Base-by-base conservation (phyloP, 2,888 invertebrate species). In the Pammene fasciana region DNA sequence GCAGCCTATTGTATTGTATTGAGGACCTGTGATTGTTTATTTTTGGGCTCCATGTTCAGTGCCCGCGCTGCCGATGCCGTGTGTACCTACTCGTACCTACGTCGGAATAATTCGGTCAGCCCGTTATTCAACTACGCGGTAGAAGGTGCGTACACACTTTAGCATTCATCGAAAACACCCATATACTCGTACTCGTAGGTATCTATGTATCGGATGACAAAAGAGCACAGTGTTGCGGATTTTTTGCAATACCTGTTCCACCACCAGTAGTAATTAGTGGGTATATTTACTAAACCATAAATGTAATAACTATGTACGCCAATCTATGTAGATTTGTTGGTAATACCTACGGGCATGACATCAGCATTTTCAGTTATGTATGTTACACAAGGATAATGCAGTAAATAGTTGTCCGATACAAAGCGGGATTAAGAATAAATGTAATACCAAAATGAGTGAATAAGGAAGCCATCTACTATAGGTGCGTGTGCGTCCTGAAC, bases 401-500 rank as follows among this genome's bases (percentile, higher is more conserved):
- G 16, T n/a, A 36, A 5, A 55, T 45, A 10, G 36, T 8, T 36
- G 9, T 34, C n/a, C 36, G 34, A 38, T 38, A 55, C 55, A 55
- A 41, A 59, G 50, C 48, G 45, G 36, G 34, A 45, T 57, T 57
- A 52, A 50, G n/a, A 14, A 16, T 75, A 77, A 73, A 74, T 75
- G 75, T 76, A 75, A 75, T 74, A 67, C 45, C 6, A 26, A 45
- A 74, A 78, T 76, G 75, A 78, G 78, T 82, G 84, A 84, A 86
- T 79, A 80, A 88, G 86, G 88, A 87, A 87, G 82, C 74, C 74
- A 75, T 73, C 71, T 72, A 67, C n/a, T n/a, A n/a, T n/a, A 46
- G 50, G 71, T 50, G 78, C 82, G 82, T 84, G 80, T 79, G 82
- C 83, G 10, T 18, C 43, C 41, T 16, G 13, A 59, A 59, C 45